Evolutionary conservation across 35 echinoderm and acorn worm genomes (phyloP), one percentile per base, ranked within the genome.

Genomic region (Ophiothrix spiculata): DNA sequence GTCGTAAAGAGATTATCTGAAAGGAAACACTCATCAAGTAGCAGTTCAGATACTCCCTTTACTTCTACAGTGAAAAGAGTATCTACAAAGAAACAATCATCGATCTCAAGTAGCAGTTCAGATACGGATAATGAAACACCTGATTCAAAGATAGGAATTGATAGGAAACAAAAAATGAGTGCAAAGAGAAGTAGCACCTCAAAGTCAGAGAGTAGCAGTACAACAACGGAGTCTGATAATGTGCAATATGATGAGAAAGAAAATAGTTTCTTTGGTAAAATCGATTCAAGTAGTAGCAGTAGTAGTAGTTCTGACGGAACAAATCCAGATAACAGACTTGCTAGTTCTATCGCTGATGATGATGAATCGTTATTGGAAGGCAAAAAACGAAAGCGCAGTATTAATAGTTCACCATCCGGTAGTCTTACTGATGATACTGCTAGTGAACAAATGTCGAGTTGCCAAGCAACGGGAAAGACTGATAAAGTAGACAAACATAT

Each of bases 351-450:
- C n/a, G 38, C 4, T 12, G 76, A 78, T 78, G 76, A 78, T 21
- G 38, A 36, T 4, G 33, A n/a, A 37, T n/a, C n/a, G n/a, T n/a
- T n/a, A n/a, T n/a, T n/a, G n/a, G 76, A 39, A 33, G 17, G 25
- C 36, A 78, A 84, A 33, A 84, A 69, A 38, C 23, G 76, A 36
- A 87, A 87, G 41, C 75, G 85, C 14, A 87, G 75, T 40, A 33
- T 46, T 11, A 40, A 87, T 39, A 87, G 76, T 79, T 86, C 84
- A 19, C 21, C 69, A 32, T 87, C 84, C 3, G 46, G 76, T 34
- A 87, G 85, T 37, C 75, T 87, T 29, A 78, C 85, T 0, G 85
- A 87, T 31, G 85, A 87, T 42, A 37, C 85, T 21, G 54, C 81
- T 35, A 77, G 75, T 37, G 31, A 74, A 78, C n/a, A 78, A 40